A percentile compares a stretch with the other conserved stretches of the same genome.
Conservation (phyloP, 2,113 vertebrate species). For the Ceyx margarethae region DNA sequence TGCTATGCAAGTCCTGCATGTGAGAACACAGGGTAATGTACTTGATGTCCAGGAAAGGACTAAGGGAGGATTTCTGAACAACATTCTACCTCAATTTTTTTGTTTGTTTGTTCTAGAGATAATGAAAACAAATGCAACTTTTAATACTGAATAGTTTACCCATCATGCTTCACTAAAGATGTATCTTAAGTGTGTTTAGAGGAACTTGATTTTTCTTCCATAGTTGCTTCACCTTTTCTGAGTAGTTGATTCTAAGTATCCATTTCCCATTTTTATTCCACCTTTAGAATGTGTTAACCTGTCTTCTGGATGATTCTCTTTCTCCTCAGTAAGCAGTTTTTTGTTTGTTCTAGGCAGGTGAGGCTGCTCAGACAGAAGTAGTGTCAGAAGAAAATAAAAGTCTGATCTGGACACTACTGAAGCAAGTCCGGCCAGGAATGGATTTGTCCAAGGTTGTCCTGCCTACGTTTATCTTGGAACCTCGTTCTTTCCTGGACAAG, state of each 20-base stretch:
- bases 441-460: conserved; percentile 97
- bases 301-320: not conserved
- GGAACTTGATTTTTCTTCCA: not conserved
- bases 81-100: not conserved
- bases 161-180: not conserved
- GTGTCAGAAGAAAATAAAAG: conserved; percentile 99
- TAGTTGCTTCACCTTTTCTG: not conserved
- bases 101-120: not conserved
- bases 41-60: not conserved
- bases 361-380: conserved; percentile 95
- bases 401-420: conserved; percentile 97
- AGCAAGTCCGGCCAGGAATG: conserved; percentile 97
- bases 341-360: conserved; percentile 84
- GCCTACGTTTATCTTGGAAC: conserved; percentile 97
- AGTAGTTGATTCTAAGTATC: not conserved
- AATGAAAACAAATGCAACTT: not conserved
- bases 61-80: not conserved
- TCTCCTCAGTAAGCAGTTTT: not conserved
- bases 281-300: not conserved
- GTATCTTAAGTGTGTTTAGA: not conserved
- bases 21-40: not conserved
- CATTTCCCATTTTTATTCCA: not conserved
- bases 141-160: not conserved
- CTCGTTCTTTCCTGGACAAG: conserved; percentile 95
- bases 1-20: not conserved